Evolutionary conservation across 2,797 vertebrate species (phyloP).

Genomic region (Threskiornis aethiopicus): DNA sequence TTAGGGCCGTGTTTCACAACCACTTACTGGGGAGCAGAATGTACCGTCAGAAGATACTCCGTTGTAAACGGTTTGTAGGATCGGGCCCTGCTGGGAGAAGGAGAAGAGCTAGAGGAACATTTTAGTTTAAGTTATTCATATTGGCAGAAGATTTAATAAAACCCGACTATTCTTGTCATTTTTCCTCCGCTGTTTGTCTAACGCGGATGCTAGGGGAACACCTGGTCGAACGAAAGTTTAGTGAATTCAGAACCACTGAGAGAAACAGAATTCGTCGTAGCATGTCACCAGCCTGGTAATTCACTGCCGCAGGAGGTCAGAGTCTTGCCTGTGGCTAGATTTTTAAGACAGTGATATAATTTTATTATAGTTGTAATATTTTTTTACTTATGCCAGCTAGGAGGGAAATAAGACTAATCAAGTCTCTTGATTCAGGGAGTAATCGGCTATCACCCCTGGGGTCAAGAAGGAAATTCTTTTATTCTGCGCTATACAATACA

Average conservation of each 20-base stretch:
- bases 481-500: neutral
- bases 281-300: neutral
- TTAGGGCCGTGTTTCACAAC: neutral
- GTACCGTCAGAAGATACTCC: neutral
- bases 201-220: neutral
- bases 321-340: neutral
- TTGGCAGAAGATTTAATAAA: neutral
- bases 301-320: neutral
- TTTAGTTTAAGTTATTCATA: neutral
- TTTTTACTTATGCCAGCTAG: neutral
- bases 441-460: neutral
- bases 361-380: conserved; percentile 15
- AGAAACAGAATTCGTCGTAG: neutral
- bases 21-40: neutral
- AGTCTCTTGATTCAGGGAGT: neutral
- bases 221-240: neutral
- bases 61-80: neutral
- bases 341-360: conserved; percentile 9
- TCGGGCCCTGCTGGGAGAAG: neutral
- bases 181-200: neutral
- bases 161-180: neutral
- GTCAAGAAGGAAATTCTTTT: neutral
- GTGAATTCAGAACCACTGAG: neutral
- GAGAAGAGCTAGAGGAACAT: neutral
- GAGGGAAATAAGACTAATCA: conserved; percentile 3